Evolutionary conservation across 2,888 invertebrate species (phyloP).

Genomic region (Clostera curtula): DNA sequence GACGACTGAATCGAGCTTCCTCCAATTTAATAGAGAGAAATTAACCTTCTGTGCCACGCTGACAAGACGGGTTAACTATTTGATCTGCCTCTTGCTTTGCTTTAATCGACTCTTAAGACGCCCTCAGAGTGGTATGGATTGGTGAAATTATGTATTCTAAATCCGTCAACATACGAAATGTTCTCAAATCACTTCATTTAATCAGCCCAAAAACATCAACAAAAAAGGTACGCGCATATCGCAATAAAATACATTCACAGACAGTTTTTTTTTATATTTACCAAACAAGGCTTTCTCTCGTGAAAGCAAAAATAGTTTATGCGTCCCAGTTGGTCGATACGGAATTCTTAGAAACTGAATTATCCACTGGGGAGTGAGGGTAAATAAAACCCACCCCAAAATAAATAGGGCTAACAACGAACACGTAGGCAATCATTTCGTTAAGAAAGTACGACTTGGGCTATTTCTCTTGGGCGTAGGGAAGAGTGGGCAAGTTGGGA

Average conservation of each 20-base stretch:
- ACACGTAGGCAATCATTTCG: conserved; percentile 73
- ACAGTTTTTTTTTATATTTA: conserved; percentile 19
- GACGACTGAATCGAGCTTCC: too few species aligned
- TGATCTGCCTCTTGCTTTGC: background rate
- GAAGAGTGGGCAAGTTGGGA: conserved; percentile 27
- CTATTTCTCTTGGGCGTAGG: conserved; percentile 61
- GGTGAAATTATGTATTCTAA: too few species aligned
- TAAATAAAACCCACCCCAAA: conserved; percentile 66
- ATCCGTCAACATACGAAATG: background rate
- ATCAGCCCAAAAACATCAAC: conserved; percentile 4
- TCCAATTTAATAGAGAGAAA: too few species aligned
- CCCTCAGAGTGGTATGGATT: too few species aligned
- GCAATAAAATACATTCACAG: conserved; percentile 9
- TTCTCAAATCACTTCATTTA: too few species aligned
- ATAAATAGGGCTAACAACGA: conserved; percentile 68
- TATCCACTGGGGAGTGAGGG: conserved; percentile 61
- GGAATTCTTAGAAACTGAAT: conserved; percentile 68
- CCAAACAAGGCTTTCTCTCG: conserved; percentile 23
- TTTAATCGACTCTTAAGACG: too few species aligned
- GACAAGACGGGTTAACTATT: too few species aligned
- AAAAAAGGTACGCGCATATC: background rate
- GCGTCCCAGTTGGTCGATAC: conserved; percentile 62
- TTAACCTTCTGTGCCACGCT: too few species aligned
- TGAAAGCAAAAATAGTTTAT: conserved; percentile 56
- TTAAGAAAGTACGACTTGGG: conserved; percentile 65